Evolutionary conservation across 2,113 vertebrate genomes (phyloP), one percentile per base, ranked within the genome.

Genomic region (Paradoxurus hermaphroditus): DNA sequence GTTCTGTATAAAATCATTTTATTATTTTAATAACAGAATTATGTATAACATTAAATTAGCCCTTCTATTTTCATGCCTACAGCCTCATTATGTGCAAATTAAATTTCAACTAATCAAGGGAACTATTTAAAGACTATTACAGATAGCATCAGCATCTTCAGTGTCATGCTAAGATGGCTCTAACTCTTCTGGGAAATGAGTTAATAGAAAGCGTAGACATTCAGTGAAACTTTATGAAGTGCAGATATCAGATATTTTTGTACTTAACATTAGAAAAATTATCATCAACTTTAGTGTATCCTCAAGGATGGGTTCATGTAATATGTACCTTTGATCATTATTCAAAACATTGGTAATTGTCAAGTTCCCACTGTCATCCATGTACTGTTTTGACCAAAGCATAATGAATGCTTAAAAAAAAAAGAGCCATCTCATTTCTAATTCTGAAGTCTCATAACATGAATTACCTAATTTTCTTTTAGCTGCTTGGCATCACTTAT

Each of bases 391-490:
- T 95, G 67, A 92, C 36, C 27, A 96, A 77, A 96, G 23, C 19
- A 95, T 87, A 95, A 97, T 87, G 46, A 94, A 89, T 93, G 8
- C 14, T 77, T 90, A 34, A 62, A 46, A 86, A 36, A 94, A 67
- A 93, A 68, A 94, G 21, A 79, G 21, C 23, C 46, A 82, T 90
- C 44, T 94, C 56, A 90, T 92, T 98, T 96, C n/a, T 73, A 95
- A 92, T 96, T 95, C 25, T 97, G 5, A 75, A 81, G 31, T 63
- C 29, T 79, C 49, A 56, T 96, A 98, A 91, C 29, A 95, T 90
- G 49, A 90, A 51, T 95, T 93, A 93, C 11, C 3, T 96, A n/a
- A 93, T 97, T 82, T 96, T 97, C 31, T 97, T 97, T 96, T 77
- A 97, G 4, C 3, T 88, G 5, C 75, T 97, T 97, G 29, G 87